phyloP scores from a whole-genome alignment of 2,113 vertebrate species.

The Sminthopsis crassicaudata region DNA sequence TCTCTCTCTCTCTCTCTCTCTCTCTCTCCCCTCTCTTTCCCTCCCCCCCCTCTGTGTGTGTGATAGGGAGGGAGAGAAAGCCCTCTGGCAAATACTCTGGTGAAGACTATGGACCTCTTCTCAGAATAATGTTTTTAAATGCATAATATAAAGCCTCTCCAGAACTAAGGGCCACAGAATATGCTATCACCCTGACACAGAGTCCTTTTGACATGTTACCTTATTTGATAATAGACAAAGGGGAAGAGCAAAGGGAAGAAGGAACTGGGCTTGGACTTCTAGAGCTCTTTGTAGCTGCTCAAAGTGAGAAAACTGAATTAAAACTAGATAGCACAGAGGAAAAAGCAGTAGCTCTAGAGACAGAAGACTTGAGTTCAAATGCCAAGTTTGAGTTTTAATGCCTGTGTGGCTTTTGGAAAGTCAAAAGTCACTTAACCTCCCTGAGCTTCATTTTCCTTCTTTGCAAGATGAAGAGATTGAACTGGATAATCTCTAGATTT shows the following conservation, averaged over 20 bases:
- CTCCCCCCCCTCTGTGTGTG: no score
- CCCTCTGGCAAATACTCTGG: neutral
- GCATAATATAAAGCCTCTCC: neutral
- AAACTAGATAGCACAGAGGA: neutral
- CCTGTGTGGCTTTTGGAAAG: neutral
- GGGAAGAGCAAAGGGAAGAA: neutral
- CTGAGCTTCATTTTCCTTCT: neutral
- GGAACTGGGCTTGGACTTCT: neutral
- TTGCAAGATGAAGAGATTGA: neutral
- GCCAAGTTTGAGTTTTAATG: neutral
- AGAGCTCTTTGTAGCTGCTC: neutral
- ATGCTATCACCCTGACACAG: no score
- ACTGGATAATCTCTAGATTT: neutral
- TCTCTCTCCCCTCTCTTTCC: no score
- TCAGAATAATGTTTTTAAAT: neutral
- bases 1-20: no score
- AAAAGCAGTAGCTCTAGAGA: neutral
- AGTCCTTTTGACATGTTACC: neutral
- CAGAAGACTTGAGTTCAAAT: neutral
- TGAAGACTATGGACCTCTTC: neutral
- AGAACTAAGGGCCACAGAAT: neutral
- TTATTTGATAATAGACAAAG: neutral
- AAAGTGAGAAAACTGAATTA: neutral
- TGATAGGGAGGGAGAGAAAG: neutral
- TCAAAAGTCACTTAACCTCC: neutral